Base-by-base conservation (phyloP, 2,888 invertebrate genomes). In the Bombyx huttoni region DNA sequence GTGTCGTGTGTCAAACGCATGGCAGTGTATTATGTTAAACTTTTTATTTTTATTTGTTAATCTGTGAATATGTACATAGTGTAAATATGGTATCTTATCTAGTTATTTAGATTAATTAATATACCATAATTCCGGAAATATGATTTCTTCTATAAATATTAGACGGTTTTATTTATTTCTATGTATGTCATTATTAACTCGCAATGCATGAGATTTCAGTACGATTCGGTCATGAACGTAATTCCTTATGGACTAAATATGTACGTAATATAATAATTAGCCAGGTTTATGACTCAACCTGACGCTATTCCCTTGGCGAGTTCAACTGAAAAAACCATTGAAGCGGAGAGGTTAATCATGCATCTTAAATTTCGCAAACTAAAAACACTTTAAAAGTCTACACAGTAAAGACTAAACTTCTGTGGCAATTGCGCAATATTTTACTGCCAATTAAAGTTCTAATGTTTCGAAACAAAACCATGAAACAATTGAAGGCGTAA, bases 11-110 rank as follows among this genome's bases (percentile, higher is more conserved):
- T n/a, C n/a, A n/a, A n/a, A n/a, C n/a, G n/a, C n/a, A 35, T 35
- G 35, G 7, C 35, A 35, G 35, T 35, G n/a, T n/a, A n/a, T n/a
- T 35, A 8, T 35, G 7, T 35, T 35, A 35, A 61, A 62, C 62
- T 62, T 64, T 61, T 51, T 47, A 35, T 35, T 35, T 8, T 35
- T 35, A n/a, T n/a, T n/a, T n/a, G n/a, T n/a, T n/a, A n/a, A n/a
- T n/a, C n/a, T n/a, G n/a, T n/a, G n/a, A n/a, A n/a, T n/a, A n/a
- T n/a, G n/a, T n/a, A n/a, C n/a, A 35, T 35, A 35, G 35, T 35
- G 35, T 35, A 35, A 7, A 35, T 35, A 35, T 35, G 35, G 35
- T 35, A 35, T 35, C 35, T 8, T 35, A 35, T 35, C 35, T 35
- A 8, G 35, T 35, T 35, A 8, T 8, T 35, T 35, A 35, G 35